Conservation (phyloP, 2,888 invertebrate species). For the Drosophila cyrtoloma region DNA sequence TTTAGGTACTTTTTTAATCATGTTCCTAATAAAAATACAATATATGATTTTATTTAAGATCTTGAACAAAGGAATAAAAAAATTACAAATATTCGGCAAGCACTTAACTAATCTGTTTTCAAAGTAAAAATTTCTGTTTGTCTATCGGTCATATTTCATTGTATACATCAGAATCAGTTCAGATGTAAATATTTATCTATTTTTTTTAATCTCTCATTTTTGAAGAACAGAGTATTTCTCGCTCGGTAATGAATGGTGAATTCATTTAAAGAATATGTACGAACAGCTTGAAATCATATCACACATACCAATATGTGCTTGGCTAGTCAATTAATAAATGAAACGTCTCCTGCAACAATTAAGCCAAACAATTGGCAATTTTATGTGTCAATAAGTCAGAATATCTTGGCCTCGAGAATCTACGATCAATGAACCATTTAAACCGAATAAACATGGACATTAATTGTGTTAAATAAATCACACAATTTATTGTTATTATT, state of each 20-base stretch:
- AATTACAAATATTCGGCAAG: not conserved
- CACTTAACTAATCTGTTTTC: not conserved
- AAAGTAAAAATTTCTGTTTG: not conserved
- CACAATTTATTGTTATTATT: conserved; percentile 47
- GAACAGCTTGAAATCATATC: not conserved
- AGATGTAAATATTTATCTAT: not conserved
- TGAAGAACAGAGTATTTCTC: not conserved
- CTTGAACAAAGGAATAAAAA: not conserved
- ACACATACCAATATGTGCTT: not conserved
- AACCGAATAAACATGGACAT: conserved; percentile 45
- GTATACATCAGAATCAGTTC: not conserved
- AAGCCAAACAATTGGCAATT: conserved; percentile 50
- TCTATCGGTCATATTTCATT: not conserved
- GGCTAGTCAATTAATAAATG: conserved; percentile 12
- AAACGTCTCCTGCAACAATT: conserved; percentile 53
- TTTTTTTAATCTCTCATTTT: not conserved
- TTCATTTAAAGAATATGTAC: not conserved
- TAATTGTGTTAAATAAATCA: conserved; percentile 63
- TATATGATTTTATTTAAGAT: not conserved
- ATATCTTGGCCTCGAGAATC: conserved; percentile 45
- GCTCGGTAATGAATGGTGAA: not conserved
- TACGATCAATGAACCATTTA: conserved; percentile 44
- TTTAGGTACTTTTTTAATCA: not conserved
- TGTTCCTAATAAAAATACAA: not conserved
- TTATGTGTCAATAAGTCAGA: conserved; percentile 63